A percentile compares a stretch with the other conserved stretches of the same genome.
These are phyloP conservation scores for Steinernema feltiae DNA, from an alignment of 1,140 invertebrate species.

Conservation along the genomic window DNA sequence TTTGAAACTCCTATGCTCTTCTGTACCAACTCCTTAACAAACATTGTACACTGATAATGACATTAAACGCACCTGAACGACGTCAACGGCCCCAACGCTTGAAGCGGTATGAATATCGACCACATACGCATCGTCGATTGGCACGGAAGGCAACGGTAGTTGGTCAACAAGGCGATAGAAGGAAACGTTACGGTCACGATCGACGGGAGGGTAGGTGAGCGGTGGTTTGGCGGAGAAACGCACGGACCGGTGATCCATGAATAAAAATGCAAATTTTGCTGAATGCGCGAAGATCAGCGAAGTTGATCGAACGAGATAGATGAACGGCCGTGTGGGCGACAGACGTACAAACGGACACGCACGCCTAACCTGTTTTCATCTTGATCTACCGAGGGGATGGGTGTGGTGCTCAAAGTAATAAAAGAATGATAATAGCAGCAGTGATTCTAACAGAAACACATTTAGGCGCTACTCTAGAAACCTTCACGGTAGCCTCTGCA, in stretches of 20 bases:
- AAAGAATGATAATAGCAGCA: too few species aligned
- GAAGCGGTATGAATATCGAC: conserved; percentile 60
- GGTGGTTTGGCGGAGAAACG: conserved; percentile 34
- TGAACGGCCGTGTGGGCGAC: neutral
- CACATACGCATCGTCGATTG: conserved; percentile 55
- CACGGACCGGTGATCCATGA: neutral
- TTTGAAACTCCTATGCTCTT: too few species aligned
- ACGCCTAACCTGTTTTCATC: neutral
- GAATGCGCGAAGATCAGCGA: too few species aligned
- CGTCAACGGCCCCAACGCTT: conserved; percentile 60
- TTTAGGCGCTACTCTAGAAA: too few species aligned
- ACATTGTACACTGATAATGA: too few species aligned
- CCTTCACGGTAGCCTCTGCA: too few species aligned
- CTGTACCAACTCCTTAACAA: too few species aligned
- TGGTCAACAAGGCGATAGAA: conserved; percentile 16
- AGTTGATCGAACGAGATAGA: too few species aligned
- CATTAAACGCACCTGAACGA: conserved; percentile 40
- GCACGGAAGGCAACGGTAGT: conserved; percentile 57
- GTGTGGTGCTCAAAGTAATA: too few species aligned
- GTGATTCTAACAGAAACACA: too few species aligned
- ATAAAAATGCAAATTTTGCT: neutral
- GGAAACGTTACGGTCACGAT: conserved; percentile 50
- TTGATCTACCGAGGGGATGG: too few species aligned
- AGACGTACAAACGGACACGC: neutral
- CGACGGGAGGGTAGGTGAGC: conserved; percentile 53